phyloP scores from a whole-genome alignment of 2,797 vertebrate species.

The Sylvilagus floridanus region DNA sequence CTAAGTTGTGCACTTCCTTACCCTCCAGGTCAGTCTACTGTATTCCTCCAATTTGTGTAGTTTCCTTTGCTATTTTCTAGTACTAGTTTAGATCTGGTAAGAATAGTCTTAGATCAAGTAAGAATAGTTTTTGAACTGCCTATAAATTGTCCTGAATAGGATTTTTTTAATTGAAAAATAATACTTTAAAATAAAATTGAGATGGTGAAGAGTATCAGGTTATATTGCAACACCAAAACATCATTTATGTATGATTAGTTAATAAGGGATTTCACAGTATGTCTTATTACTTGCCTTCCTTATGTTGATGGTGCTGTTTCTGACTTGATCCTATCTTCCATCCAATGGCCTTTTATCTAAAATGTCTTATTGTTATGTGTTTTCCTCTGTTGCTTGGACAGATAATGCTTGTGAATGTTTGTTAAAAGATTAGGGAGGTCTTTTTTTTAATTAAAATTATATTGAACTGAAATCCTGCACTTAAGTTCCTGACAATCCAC shows the following conservation, averaged over 20 bases:
- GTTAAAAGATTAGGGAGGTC: not conserved
- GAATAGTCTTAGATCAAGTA: not conserved
- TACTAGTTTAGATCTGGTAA: not conserved
- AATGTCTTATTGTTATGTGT: not conserved
- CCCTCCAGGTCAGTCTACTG: too few species aligned
- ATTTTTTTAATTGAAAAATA: conserved; percentile 17
- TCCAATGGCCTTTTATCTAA: not conserved
- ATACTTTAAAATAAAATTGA: conserved; percentile 1
- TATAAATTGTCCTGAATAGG: conserved; percentile 46
- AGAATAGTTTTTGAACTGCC: not conserved
- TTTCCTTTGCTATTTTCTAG: too few species aligned
- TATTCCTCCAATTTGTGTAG: too few species aligned
- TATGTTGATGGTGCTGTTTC: not conserved
- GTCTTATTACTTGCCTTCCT: not conserved
- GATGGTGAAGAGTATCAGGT: conserved; percentile 43
- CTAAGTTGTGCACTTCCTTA: too few species aligned
- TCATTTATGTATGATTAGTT: conserved; percentile 24
- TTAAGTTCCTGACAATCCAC: conserved; percentile 4
- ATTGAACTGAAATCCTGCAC: conserved; percentile 10
- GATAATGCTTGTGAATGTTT: not conserved
- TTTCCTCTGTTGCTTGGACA: not conserved
- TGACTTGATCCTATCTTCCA: conserved; percentile 28
- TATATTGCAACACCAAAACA: not conserved
- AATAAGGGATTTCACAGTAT: conserved; percentile 27
- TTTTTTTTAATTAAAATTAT: conserved; percentile 33